A percentile compares a stretch with the other conserved stretches of the same genome.
Evolutionary conservation across 2,113 vertebrate species (phyloP).

Genomic region (Stercorarius parasiticus): DNA sequence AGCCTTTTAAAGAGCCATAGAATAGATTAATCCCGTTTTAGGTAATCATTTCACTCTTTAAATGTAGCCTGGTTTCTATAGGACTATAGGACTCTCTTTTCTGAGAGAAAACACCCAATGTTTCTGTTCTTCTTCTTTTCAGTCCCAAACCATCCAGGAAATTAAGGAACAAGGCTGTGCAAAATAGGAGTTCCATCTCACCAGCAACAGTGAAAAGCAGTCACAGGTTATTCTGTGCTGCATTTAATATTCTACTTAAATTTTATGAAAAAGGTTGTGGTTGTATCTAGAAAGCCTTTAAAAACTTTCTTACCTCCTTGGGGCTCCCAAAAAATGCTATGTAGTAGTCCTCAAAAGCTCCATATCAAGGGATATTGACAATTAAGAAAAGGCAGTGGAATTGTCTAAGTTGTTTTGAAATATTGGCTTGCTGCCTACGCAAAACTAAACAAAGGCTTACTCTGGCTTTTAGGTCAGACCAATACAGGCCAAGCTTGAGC

Average conservation of each 20-base stretch:
- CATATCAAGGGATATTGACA: constrained; percentile 62
- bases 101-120: neutral
- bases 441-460: constrained; percentile 75
- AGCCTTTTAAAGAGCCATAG: neutral
- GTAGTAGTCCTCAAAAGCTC: constrained; percentile 59
- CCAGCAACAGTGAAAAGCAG: neutral
- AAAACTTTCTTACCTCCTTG: constrained; percentile 36
- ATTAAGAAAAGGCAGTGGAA: constrained; percentile 72
- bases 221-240: neutral
- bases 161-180: neutral
- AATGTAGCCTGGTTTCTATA: neutral
- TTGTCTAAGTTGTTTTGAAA: constrained; percentile 75
- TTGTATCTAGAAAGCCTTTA: constrained; percentile 41
- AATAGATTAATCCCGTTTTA: neutral
- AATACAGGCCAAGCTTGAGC: constrained; percentile 63
- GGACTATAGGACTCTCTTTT: neutral
- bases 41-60: neutral
- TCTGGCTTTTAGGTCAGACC: constrained; percentile 70
- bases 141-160: neutral
- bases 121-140: neutral
- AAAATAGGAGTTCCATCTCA: neutral
- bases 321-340: neutral
- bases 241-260: neutral
- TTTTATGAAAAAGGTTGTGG: neutral
- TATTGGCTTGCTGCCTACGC: constrained; percentile 74